Evolutionary conservation across 64 coral and sea anemone genomes (phyloP).

Genomic region (Orbicella faveolata): DNA sequence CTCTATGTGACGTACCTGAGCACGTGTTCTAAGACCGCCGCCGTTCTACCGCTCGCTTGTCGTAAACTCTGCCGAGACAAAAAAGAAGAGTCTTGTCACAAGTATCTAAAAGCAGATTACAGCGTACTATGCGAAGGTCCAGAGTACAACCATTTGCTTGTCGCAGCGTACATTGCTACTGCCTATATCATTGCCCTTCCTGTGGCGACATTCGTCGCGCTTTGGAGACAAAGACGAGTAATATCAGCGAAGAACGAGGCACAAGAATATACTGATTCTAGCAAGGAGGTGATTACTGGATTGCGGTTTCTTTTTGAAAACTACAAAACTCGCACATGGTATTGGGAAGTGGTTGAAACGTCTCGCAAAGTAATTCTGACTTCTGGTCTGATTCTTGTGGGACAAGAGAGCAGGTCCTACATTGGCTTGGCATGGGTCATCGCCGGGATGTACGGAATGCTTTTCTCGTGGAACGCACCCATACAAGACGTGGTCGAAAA

Average conservation of each 20-base stretch:
- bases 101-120: slow-evolving; percentile 18
- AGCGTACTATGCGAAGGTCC: not conserved
- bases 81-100: not conserved
- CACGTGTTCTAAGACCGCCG: not conserved
- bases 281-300: not conserved
- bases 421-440: not conserved
- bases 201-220: not conserved
- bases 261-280: not conserved
- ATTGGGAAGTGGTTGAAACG: not conserved
- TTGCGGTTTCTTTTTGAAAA: not conserved
- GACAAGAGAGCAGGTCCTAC: too few relatives aligned
- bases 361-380: not conserved
- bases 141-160: not conserved
- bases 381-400: not conserved
- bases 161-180: not conserved
- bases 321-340: not conserved
- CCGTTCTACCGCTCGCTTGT: not conserved
- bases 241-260: not conserved
- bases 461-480: too few relatives aligned
- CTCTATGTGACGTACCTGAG: not conserved
- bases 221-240: slow-evolving; percentile 3
- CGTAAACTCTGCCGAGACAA: not conserved
- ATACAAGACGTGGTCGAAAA: too few relatives aligned
- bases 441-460: too few relatives aligned
- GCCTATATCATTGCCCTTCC: not conserved